Evolutionary conservation across 2,113 vertebrate genomes (phyloP), one percentile per base, ranked within the genome.

Genomic region (Gambusia holbrooki): DNA sequence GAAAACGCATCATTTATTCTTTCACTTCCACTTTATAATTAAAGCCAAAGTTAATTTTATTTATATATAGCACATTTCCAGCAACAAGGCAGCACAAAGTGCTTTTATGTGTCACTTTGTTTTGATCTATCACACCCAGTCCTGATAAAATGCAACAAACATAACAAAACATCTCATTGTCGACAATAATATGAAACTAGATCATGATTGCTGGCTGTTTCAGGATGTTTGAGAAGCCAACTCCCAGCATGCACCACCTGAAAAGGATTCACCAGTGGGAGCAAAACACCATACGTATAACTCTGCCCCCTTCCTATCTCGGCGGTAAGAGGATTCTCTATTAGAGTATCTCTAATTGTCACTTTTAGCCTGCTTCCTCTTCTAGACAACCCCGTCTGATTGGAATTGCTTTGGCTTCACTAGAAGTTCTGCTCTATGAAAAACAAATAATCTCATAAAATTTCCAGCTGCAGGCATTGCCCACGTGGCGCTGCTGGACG

Each of bases 201-300:
- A 66, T 0, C 1, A 13, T 17, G 28, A 14, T 3, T 51, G 2
- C 64, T 54, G 82, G 19, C 61, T 84, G 2, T 79, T 25, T 68
- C 77, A 96, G 95, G 68, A 95, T 94, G 87, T 93, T 93, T 60
- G 87, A 95, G 75, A 94, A 80, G 48, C 96, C 96, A 9, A 95
- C 94, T 54, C 93, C 94, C 27, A 89, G 88, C 54, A 73, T 89
- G 37, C 94, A 95, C 69, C 94, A 95, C 11, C 42, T 94, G 75
- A 88, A 77, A 4, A 90, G 80, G 62, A 81, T 90, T 63, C 84
- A 93, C 64, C 35, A 25, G n/a, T 95, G 94, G 95, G 87, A 91
- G 65, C 72, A 77, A 71, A 76, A 85, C 51, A 74, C 27, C 3
- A 73, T 80, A 0, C 88, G 85, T 5, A 67, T 96, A 32, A 94